These are phyloP conservation scores for Scaptomyza tumidula DNA, from an alignment of 2,888 invertebrate species.

Conservation along the genomic window DNA sequence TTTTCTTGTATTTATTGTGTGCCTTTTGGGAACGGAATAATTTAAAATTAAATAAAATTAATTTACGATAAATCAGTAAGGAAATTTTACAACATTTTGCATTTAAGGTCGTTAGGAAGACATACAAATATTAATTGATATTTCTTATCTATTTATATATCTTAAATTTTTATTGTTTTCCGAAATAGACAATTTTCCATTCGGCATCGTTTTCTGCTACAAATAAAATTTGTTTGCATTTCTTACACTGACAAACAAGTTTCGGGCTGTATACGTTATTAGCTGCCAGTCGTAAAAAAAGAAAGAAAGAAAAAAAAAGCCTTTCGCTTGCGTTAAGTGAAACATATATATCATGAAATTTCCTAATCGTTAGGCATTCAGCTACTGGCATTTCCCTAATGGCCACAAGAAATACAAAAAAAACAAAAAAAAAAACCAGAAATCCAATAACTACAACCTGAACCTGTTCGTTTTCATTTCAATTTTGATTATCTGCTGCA, in stretches of 20 bases:
- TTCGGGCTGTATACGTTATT: not conserved
- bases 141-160: too few relatives aligned
- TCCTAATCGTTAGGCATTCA: constrained; percentile 61
- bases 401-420: constrained; percentile 41
- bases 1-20: not conserved
- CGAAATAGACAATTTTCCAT: not conserved
- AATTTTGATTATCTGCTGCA: constrained; percentile 17
- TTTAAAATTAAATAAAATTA: not conserved
- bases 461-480: constrained; percentile 45
- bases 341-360: constrained; percentile 72
- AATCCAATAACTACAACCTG: too few relatives aligned
- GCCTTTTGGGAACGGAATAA: not conserved
- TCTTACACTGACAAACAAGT: constrained; percentile 6
- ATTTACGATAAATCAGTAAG: not conserved
- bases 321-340: constrained; percentile 63
- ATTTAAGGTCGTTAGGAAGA: not conserved
- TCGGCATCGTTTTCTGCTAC: not conserved
- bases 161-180: not conserved
- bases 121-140: too few relatives aligned
- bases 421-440: constrained; percentile 43
- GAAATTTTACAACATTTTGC: not conserved
- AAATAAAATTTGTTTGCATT: not conserved
- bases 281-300: not conserved
- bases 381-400: constrained; percentile 78
- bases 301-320: constrained; percentile 7